Evolutionary conservation across 2,797 vertebrate genomes (phyloP), one percentile per base, ranked within the genome.

Genomic region (Alexandromys oeconomus): DNA sequence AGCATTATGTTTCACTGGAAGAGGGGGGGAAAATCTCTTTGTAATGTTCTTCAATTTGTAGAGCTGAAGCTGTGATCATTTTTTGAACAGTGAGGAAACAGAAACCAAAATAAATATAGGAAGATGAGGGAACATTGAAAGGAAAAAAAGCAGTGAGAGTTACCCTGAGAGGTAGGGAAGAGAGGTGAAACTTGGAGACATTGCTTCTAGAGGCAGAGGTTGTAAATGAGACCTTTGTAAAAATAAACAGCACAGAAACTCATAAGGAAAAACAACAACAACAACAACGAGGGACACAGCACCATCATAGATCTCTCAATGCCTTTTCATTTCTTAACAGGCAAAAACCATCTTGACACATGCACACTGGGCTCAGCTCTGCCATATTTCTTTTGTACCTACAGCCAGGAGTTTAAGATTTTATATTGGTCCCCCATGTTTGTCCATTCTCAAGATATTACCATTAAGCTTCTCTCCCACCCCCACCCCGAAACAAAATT

Each of bases 271-370:
- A 92, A 48, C 8, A 46, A 46, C 9, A 46, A 46, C 9, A 87
- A 0, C 19, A 17, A 2, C 1, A 34, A 87, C 25, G 23, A 87
- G n/a, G 8, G 81, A 71, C 15, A 21, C 2, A 51, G 27, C 8
- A 19, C 4, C 17, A 14, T 19, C 6, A n/a, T 19, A 27, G 19
- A 34, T 25, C 11, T 48, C 57, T 88, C 81, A 93, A 73, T 4
- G 29, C 12, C 12, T 89, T 80, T 79, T 37, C n/a, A 46, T 80
- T 91, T 88, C 67, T 63, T 69, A 82, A 92, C 85, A 97, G 82
- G 5, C 17, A 80, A 77, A 93, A 80, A 17, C 4, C 34, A 85
- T 25, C 84, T 73, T 89, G 59, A 87, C 19, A 80, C 48, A 43
- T 54, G 29, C 34, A 85, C 74, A 54, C 69, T 2, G 11, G 15